These are phyloP conservation scores for Meghimatium bilineatum DNA, from an alignment of 2,888 invertebrate genomes.

Conservation along the genomic window DNA sequence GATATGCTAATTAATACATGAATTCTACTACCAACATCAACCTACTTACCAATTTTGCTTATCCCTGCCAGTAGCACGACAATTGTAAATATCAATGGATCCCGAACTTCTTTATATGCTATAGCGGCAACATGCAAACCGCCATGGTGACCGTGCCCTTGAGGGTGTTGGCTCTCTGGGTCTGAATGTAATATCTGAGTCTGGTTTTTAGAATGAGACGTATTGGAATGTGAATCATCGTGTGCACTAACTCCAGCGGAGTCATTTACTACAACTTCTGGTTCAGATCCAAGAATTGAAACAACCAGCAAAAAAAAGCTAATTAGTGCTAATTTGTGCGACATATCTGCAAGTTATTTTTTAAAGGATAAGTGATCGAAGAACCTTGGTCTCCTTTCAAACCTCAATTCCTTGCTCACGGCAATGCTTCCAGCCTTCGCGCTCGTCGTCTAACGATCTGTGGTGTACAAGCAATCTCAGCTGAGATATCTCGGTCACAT, in stretches of 20 bases:
- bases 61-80: conserved; percentile 79
- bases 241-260: neutral
- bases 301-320: neutral
- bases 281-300: neutral
- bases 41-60: conserved; percentile 78
- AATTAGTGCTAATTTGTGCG: neutral
- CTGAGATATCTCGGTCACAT: neutral
- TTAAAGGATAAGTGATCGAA: neutral
- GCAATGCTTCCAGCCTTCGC: neutral
- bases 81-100: conserved; percentile 78
- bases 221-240: neutral
- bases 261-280: neutral
- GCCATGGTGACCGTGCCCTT: conserved; percentile 45
- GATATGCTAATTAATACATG: too few species aligned
- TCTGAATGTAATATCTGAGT: neutral
- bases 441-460: neutral
- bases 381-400: neutral
- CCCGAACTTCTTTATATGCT: conserved; percentile 76
- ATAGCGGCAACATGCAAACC: conserved; percentile 75
- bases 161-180: neutral
- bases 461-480: neutral
- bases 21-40: too few species aligned
- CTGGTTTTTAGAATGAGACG: neutral
- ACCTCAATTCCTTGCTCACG: neutral
- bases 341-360: neutral